Base-by-base conservation (phyloP, 30 jellyfish, hydroid and myxozoan species). In the Catostylus mosaicus region DNA sequence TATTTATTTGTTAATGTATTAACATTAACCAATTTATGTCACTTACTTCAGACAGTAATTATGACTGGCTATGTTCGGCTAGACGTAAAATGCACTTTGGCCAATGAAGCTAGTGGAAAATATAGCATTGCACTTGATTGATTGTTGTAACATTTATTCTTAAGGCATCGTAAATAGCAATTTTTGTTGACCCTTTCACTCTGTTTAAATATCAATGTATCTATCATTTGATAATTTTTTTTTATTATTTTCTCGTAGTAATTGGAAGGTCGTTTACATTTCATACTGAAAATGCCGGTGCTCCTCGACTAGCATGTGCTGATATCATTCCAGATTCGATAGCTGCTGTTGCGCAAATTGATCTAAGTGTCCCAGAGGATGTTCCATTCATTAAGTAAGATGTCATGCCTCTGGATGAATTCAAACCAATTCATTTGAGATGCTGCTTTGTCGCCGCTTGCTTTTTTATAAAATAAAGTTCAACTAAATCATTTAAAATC, bases 241-340 rank as follows among this genome's bases (percentile, higher is more conserved):
- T 66, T 33, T 33, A 36, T 36, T n/a, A 35, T 10, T 29, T 65
- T 73, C 24, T 88, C 78, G 22, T 77, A 94, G 99, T 88, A 24
- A 65, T 94, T 65, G 97, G 97, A 12, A 87, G 97, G 48, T 94
- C 99, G 30, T 50, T 94, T 27, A 75, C 92, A 29, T 78, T 94
- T 35, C 97, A 94, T 60, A 51, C 82, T 23, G 95, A 82, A 73
- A 88, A 94, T 82, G 90, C 83, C 31, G 97, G 97, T 9, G 96
- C 90, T 32, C 90, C 90, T 20, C 89, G 99, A 38, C 51, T 94
- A 38, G 97, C 96, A 10, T 94, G 99, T 77, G 97, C 99, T 61
- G 96, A 88, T 68, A 47, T 88, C 48, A 83, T 88, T 62, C 97
- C 99, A 19, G 87, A 54, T 75, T 78, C 88, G 59, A 74, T 84